Percentiles rank a stretch among this genome's conserved stretches.
Evolutionary conservation across 2,797 vertebrate species (phyloP).

Genomic region (Gobionotothen gibberifrons): DNA sequence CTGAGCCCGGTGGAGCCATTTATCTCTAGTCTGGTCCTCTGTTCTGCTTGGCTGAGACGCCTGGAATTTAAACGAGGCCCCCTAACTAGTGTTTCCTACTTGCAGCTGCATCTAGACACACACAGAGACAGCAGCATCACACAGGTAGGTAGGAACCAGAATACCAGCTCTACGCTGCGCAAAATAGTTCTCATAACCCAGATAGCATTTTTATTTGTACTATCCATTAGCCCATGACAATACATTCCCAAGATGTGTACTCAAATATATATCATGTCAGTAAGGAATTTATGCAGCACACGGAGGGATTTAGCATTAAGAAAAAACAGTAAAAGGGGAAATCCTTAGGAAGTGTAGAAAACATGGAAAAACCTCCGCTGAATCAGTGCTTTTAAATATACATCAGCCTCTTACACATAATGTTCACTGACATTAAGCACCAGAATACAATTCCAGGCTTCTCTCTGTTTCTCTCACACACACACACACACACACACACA

Average conservation of each 20-base stretch:
- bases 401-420: conserved; percentile 57
- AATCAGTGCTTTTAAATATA: conserved; percentile 64
- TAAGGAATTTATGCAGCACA: conserved; percentile 38
- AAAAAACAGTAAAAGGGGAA: conserved; percentile 28
- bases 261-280: conserved; percentile 42
- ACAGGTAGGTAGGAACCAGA: conserved; percentile 51
- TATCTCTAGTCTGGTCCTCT: conserved; percentile 76
- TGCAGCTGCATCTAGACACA: conserved; percentile 67
- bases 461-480: conserved; percentile 7
- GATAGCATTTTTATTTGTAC: conserved; percentile 13
- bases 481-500: conserved; percentile 22
- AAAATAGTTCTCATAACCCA: conserved; percentile 11
- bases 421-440: conserved; percentile 60
- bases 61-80: conserved; percentile 80
- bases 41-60: conserved; percentile 77
- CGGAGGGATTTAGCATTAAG: conserved; percentile 31
- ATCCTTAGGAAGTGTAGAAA: conserved; percentile 42
- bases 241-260: conserved; percentile 13
- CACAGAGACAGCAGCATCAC: conserved; percentile 56
- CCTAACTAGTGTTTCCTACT: conserved; percentile 73
- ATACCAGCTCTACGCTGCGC: neutral
- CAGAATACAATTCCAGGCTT: conserved; percentile 63
- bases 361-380: conserved; percentile 44
- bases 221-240: conserved; percentile 13
- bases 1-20: conserved; percentile 76